Base-by-base conservation (phyloP, 2,113 vertebrate genomes). In the Epinephelus moara region DNA sequence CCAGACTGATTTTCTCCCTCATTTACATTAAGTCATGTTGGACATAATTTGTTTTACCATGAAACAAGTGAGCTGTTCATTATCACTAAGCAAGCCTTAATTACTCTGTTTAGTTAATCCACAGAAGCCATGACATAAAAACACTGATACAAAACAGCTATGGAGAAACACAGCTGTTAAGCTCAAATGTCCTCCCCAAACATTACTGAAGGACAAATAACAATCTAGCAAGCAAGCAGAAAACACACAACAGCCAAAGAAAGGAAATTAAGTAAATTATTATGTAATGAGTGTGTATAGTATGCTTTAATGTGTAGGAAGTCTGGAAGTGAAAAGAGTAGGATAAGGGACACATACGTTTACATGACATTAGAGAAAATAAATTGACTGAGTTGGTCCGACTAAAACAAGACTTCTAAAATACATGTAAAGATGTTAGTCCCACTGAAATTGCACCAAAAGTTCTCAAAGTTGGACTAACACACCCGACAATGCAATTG, bases 1-100 rank as follows among this genome's bases (percentile, higher is more conserved):
- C 47, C 37, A 1, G 50, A 19, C 66, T 25, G 57, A 84, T 76
- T 57, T 81, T 81, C 67, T 63, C 50, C 61, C 73, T 73, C 64
- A 27, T 78, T 78, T 84, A 17, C 33, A 21, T 4, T 13, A 25
- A 66, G 33, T 62, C 52, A 53, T 30, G 62, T 72, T 14, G 23
- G 60, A 62, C 70, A 57, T 68, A 21, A 64, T 75, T 30, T 21
- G 23, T 30, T 37, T 18, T 6, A 67, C n/a, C 2, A 42, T 50
- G 78, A 78, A 70, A 53, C 75, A 21, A 62, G 53, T 33, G 40
- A 74, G 56, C 13, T 14, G 4, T n/a, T 53, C 33, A 3, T 30
- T 23, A 61, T 52, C 30, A 14, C 68, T 2, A n/a, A 30, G 18
- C 23, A n/a, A 66, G 27, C 13, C 3, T 17, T 63, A 30, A 76